Percentiles rank a stretch among this genome's conserved stretches.
Conservation (phyloP, 2,113 vertebrate species). For the Noctilio leporinus region DNA sequence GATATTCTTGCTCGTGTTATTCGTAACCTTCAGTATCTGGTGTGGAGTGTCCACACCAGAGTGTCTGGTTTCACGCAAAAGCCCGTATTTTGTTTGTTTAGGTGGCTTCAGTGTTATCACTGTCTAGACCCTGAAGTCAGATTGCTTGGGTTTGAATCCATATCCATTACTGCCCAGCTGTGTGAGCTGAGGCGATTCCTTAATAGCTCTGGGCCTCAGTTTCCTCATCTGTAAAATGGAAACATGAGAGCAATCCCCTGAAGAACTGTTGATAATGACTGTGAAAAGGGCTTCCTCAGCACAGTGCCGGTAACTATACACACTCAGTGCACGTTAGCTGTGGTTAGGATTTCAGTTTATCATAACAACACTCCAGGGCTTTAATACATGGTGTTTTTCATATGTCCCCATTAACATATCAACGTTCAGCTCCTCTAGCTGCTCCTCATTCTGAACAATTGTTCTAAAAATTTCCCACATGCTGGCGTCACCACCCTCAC, state of each 20-base stretch:
- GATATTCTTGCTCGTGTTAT: background rate
- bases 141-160: background rate
- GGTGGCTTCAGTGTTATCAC: background rate
- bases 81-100: background rate
- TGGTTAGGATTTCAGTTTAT: background rate
- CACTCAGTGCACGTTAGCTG: accelerated
- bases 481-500: constrained; percentile 38
- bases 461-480: constrained; percentile 61
- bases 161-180: background rate
- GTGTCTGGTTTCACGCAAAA: background rate
- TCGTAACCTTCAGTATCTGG: background rate
- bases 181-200: background rate
- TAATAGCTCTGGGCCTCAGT: background rate
- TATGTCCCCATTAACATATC: background rate
- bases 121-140: background rate
- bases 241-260: background rate
- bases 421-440: background rate
- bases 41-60: background rate
- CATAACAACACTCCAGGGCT: background rate
- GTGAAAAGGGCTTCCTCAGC: background rate
- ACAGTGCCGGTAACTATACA: background rate
- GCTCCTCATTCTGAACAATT: constrained; percentile 36
- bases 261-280: background rate
- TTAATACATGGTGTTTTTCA: background rate
- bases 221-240: background rate